Percentiles rank a stretch among this genome's conserved stretches.
Conservation (phyloP, 2,888 invertebrate species). For the Diaperis boleti region DNA sequence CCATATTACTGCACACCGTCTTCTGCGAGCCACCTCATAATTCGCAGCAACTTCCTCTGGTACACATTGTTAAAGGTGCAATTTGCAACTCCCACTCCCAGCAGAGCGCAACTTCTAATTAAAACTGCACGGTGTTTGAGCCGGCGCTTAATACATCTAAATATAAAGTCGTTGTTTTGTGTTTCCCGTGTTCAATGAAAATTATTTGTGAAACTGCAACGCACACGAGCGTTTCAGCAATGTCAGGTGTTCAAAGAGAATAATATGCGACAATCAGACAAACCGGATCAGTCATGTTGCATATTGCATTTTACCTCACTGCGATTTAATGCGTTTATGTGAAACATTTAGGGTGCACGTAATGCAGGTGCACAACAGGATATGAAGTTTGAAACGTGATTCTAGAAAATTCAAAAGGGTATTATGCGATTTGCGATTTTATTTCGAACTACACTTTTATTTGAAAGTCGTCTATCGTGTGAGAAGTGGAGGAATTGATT, state of each 20-base stretch:
- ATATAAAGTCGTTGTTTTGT: background rate
- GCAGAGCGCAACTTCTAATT: background rate
- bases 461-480: conserved; percentile 5
- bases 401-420: background rate
- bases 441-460: conserved; percentile 5
- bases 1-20: no score
- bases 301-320: conserved; percentile 17
- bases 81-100: no score
- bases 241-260: conserved; percentile 28
- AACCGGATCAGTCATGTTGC: conserved; percentile 22
- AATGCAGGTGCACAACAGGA: conserved; percentile 2
- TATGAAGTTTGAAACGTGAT: conserved; percentile 9
- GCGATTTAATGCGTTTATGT: conserved; percentile 17
- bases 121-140: no score
- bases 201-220: no score
- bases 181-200: no score
- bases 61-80: no score
- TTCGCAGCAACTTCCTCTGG: no score
- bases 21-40: no score
- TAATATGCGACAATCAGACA: conserved; percentile 29
- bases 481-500: conserved; percentile 15
- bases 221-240: conserved; percentile 12
- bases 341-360: background rate
- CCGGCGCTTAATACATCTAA: background rate
- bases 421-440: conserved; percentile 1